Conservation (phyloP, 1,140 invertebrate species). For the Hyles vespertilio region DNA sequence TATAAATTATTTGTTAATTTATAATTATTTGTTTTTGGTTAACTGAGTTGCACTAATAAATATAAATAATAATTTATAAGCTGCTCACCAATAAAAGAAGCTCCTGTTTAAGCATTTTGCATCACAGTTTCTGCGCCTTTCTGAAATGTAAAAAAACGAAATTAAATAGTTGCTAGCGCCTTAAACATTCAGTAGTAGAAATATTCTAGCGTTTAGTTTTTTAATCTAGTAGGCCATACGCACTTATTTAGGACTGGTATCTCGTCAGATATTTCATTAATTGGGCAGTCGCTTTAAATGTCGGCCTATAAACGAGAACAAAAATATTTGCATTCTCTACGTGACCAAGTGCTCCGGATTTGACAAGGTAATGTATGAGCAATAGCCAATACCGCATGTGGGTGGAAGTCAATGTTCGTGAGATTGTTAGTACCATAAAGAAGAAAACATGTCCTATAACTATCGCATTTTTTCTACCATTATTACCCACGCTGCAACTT, state of each 20-base stretch:
- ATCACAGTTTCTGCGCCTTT: conserved; percentile 35
- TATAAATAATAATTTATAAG: too few relatives aligned
- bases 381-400: conserved; percentile 13
- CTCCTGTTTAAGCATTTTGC: conserved; percentile 62
- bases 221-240: too few relatives aligned
- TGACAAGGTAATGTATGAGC: conserved; percentile 36
- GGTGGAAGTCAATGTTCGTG: conserved; percentile 16
- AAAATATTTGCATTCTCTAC: conserved; percentile 14
- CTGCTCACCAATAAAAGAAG: conserved; percentile 50
- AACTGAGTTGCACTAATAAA: too few relatives aligned
- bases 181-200: too few relatives aligned
- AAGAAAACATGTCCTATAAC: background rate
- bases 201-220: too few relatives aligned
- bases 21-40: too few relatives aligned
- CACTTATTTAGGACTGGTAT: too few relatives aligned
- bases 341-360: conserved; percentile 37
- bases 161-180: background rate
- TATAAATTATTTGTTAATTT: too few relatives aligned
- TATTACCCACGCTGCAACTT: too few relatives aligned
- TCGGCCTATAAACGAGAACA: background rate
- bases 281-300: background rate
- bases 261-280: too few relatives aligned
- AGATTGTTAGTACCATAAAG: background rate
- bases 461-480: background rate
- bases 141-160: conserved; percentile 33